phyloP scores from a whole-genome alignment of 1,140 invertebrate genomes.

The Drosophila carrolli region DNA sequence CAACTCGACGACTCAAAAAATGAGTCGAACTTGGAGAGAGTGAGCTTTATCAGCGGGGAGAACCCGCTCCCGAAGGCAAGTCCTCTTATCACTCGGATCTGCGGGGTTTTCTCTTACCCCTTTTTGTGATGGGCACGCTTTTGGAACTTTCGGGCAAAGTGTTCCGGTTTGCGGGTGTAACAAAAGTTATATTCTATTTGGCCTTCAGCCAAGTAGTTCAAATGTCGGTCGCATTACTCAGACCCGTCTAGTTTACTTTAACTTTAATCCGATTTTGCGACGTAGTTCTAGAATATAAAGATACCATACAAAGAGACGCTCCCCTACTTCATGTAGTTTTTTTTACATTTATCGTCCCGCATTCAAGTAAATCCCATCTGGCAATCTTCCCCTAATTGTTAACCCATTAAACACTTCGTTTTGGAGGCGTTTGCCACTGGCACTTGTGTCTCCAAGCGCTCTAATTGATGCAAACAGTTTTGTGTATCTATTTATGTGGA shows the following conservation, averaged over 20 bases:
- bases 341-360: conserved; percentile 3
- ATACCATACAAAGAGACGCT: not conserved
- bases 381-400: conserved; percentile 21
- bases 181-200: conserved; percentile 3
- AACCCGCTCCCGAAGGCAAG: not conserved
- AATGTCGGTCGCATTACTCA: conserved; percentile 4
- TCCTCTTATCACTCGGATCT: conserved; percentile 25
- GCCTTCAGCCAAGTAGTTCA: not conserved
- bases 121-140: conserved; percentile 1
- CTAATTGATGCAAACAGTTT: conserved; percentile 60
- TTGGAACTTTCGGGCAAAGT: conserved; percentile 1
- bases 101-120: not conserved
- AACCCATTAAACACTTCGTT: conserved; percentile 25
- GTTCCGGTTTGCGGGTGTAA: conserved; percentile 7
- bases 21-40: conserved; percentile 3
- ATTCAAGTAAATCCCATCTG: conserved; percentile 39
- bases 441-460: conserved; percentile 31
- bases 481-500: conserved; percentile 49
- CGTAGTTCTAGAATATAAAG: conserved; percentile 16
- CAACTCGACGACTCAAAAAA: conserved; percentile 20
- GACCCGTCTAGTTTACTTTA: not conserved
- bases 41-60: conserved; percentile 24
- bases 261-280: conserved; percentile 13
- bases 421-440: not conserved
- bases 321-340: not conserved